These are phyloP conservation scores for Anoura caudifer DNA, from an alignment of 2,113 vertebrate genomes.

Conservation along the genomic window DNA sequence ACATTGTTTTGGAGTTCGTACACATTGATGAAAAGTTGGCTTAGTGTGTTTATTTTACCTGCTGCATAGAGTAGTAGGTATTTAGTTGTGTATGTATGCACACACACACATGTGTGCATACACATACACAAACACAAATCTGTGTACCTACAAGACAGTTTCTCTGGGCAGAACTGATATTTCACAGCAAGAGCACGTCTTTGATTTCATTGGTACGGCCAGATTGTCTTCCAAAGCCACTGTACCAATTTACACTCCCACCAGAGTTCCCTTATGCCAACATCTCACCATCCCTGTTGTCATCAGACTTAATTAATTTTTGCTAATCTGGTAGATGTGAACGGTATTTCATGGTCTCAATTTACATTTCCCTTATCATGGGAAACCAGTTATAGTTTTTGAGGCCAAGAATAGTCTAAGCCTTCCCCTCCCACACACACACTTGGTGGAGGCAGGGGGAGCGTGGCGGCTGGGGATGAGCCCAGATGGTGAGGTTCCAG, in stretches of 20 bases:
- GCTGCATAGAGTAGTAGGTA: neutral
- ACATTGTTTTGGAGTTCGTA: constrained; percentile 8
- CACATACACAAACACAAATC: neutral
- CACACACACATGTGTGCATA: neutral
- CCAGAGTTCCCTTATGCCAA: constrained; percentile 1
- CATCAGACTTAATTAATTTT: constrained; percentile 62
- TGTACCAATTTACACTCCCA: constrained; percentile 32
- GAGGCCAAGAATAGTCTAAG: neutral
- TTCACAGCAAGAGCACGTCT: neutral
- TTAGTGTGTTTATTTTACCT: neutral
- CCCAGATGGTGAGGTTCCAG: neutral
- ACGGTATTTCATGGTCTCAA: constrained; percentile 40
- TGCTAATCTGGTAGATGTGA: constrained; percentile 50
- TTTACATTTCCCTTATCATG: constrained; percentile 60
- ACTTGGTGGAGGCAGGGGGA: neutral
- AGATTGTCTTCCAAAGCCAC: constrained; percentile 18
- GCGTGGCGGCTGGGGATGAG: neutral
- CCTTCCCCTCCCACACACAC: neutral
- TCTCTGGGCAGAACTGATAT: neutral
- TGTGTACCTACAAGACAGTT: neutral
- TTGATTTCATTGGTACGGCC: neutral
- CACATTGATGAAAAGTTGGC: neutral
- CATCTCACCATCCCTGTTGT: constrained; percentile 35
- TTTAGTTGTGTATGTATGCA: neutral
- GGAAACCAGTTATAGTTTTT: constrained; percentile 34